Percentiles rank a stretch among this genome's conserved stretches.
Evolutionary conservation across 2,113 vertebrate species (phyloP).

Genomic region (Phaethon lepturus): DNA sequence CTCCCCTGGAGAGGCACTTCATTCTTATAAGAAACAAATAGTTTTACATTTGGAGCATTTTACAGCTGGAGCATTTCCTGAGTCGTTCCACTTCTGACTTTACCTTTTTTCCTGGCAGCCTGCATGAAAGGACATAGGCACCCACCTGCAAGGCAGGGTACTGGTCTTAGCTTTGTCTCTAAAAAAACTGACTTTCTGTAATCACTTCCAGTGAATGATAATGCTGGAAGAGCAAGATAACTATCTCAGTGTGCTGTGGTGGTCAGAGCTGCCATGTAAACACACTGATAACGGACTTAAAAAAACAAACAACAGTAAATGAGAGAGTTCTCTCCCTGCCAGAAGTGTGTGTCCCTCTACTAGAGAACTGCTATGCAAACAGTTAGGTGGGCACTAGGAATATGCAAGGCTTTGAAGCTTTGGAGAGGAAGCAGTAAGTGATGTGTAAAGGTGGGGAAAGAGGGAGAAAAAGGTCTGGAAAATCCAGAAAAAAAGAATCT

Average conservation of each 20-base stretch:
- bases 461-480: not conserved
- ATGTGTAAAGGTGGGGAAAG: not conserved
- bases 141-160: not conserved
- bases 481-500: not conserved
- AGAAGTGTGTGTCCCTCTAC: not conserved
- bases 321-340: not conserved
- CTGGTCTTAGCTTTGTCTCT: not conserved
- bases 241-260: not conserved
- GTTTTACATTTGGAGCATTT: not conserved
- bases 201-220: not conserved
- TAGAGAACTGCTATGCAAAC: not conserved
- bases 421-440: not conserved
- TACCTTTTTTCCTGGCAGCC: not conserved
- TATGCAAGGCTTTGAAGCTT: not conserved
- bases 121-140: not conserved
- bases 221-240: not conserved
- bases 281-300: not conserved
- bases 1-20: not conserved
- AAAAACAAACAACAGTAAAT: not conserved
- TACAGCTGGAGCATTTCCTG: not conserved
- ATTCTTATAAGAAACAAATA: not conserved
- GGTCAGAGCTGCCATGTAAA: not conserved
- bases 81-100: not conserved
- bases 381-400: not conserved
- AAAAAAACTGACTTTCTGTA: not conserved